Evolutionary conservation across 2,797 vertebrate genomes (phyloP), one percentile per base, ranked within the genome.

Genomic region (Poeciliopsis paucimaculata): DNA sequence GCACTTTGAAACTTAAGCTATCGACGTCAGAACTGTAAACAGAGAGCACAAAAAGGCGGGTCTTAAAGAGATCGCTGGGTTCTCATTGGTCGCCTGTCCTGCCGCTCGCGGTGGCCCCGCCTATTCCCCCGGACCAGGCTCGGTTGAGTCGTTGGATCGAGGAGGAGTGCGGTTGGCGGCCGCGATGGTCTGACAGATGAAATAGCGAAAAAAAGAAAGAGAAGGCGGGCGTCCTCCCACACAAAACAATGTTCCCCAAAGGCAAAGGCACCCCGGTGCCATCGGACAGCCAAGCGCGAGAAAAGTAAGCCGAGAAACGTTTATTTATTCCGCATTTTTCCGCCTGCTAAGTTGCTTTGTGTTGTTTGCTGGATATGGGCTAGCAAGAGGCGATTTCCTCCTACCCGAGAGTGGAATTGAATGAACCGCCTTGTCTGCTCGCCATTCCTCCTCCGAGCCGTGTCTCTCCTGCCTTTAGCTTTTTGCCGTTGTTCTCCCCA

Each of bases 181-280:
- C 95, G 96, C 95, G 95, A 96, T 96, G 97, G 96, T 96, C 96
- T 97, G 97, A 98, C 97, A 98, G 97, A 97, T 97, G 96, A 96
- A 96, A 96, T 96, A 96, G 93, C 93, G 94, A 94, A 94, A 95
- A 60, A 95, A 94, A 94, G 93, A 91, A 92, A 93, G 87, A 91
- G 93, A 94, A 92, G 92, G 93, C 92, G 91, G 90, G 88, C 89
- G 90, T 90, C 91, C 91, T 94, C 93, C 91, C 82, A 91, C 93
- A 94, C 92, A 86, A 95, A 95, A 96, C 91, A 95, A 99, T 98
- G 97, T 98, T 98, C 95, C 97, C 98, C 83, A 99, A 99, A 97
- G 97, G 98, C 94, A 99, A 98, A 96, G 97, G 97, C 95, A 97
- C 97, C 90, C 97, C 97, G 93, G 98, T 98, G 96, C 98, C 98